Evolutionary conservation across 2,888 invertebrate species (phyloP).

Genomic region (Venusia cambrica): DNA sequence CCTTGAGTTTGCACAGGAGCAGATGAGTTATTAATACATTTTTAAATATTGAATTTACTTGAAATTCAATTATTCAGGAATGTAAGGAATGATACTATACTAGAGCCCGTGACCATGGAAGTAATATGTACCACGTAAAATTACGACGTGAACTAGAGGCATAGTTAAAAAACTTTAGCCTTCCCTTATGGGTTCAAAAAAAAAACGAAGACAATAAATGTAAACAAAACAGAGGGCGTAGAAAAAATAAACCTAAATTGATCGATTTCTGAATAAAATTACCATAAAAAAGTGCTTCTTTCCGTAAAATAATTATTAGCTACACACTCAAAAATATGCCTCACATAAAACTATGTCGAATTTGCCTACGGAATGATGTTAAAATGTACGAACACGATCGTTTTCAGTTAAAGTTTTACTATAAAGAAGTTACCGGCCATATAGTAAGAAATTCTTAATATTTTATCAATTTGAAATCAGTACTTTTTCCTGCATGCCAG

Average conservation of each 20-base stretch:
- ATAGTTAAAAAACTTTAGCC: no score
- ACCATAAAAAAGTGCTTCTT: background rate
- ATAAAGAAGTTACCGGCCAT: slow-evolving; percentile 56
- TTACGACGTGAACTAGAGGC: no score
- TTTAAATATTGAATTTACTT: no score
- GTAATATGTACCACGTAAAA: no score
- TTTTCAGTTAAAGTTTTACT: slow-evolving; percentile 52
- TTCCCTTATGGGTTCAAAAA: slow-evolving; percentile 8
- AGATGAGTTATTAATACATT: no score
- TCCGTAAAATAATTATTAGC: background rate
- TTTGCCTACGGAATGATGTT: slow-evolving; percentile 51
- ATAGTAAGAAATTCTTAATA: slow-evolving; percentile 45
- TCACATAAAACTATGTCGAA: slow-evolving; percentile 54
- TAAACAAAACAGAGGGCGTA: slow-evolving; percentile 3
- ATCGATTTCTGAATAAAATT: background rate
- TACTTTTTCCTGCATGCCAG: no score
- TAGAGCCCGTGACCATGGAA: no score
- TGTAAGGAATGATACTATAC: no score
- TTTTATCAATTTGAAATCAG: no score
- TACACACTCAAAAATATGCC: slow-evolving; percentile 33
- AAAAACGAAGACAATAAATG: slow-evolving; percentile 2
- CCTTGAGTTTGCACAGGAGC: no score
- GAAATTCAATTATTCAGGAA: no score
- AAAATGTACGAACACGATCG: slow-evolving; percentile 50
- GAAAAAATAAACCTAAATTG: background rate